A percentile compares a stretch with the other conserved stretches of the same genome.
These are phyloP conservation scores for Nasonia longicornis DNA, from an alignment of 1,140 invertebrate species.

Conservation along the genomic window DNA sequence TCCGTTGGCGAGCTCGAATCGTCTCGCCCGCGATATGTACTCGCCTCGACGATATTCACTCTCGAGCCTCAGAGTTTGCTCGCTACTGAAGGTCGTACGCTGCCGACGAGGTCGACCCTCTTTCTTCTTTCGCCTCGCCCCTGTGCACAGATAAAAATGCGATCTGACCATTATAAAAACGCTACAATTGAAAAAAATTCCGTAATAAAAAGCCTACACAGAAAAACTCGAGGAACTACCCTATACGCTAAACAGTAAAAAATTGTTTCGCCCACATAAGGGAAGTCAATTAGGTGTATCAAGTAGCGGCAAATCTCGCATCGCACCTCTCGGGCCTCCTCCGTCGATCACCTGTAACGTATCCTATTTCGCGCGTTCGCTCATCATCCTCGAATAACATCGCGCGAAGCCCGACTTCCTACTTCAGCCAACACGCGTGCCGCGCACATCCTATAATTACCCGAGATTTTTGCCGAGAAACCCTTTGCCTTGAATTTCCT, in stretches of 20 bases:
- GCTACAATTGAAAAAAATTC: too few relatives aligned
- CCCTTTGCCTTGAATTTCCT: background rate
- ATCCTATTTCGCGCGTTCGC: background rate
- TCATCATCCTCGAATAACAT: background rate
- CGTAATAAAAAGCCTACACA: too few relatives aligned
- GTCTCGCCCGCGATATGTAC: slow-evolving; percentile 88
- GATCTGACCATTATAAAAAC: too few relatives aligned
- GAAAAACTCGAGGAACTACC: background rate
- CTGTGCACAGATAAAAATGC: slow-evolving; percentile 66
- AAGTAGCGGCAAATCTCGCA: background rate
- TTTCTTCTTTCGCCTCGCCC: slow-evolving; percentile 85
- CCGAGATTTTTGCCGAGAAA: background rate
- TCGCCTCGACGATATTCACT: slow-evolving; percentile 91
- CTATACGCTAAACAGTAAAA: background rate
- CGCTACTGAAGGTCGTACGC: slow-evolving; percentile 93
- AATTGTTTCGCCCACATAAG: background rate
- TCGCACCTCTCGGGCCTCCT: background rate
- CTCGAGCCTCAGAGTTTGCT: slow-evolving; percentile 91
- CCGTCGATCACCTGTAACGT: background rate
- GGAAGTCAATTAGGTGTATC: background rate
- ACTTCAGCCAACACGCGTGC: background rate
- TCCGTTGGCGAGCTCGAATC: slow-evolving; percentile 88
- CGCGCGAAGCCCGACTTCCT: background rate
- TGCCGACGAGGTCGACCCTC: slow-evolving; percentile 88
- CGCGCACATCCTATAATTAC: background rate